phyloP scores from a whole-genome alignment of 2,888 invertebrate genomes.

The Eristalis tenax region DNA sequence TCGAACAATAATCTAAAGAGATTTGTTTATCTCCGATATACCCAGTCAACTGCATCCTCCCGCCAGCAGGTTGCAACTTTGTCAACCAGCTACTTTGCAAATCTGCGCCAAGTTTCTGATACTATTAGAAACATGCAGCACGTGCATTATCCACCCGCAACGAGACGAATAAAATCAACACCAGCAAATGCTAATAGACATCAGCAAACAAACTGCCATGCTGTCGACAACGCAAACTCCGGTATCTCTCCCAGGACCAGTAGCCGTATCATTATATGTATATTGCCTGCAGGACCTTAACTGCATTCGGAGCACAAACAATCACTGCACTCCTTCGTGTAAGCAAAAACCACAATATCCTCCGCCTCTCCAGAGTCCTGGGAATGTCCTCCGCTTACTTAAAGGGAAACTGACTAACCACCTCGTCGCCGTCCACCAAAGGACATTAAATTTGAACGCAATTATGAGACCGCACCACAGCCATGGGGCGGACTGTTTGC shows the following conservation, averaged over 20 bases:
- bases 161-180: slow-evolving; percentile 47
- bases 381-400: slow-evolving; percentile 45
- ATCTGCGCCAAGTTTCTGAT: background rate
- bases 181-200: slow-evolving; percentile 43
- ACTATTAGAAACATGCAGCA: background rate
- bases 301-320: slow-evolving; percentile 26
- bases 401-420: slow-evolving; percentile 40
- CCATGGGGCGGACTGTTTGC: slow-evolving; percentile 38
- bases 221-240: slow-evolving; percentile 37
- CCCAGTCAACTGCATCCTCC: background rate
- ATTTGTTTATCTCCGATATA: background rate
- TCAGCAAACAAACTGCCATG: slow-evolving; percentile 41
- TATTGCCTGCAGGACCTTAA: slow-evolving; percentile 17
- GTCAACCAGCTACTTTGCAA: background rate
- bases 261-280: slow-evolving; percentile 32
- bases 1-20: background rate
- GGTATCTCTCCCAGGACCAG: slow-evolving; percentile 38
- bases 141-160: background rate
- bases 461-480: slow-evolving; percentile 62
- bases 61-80: background rate
- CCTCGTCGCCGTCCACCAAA: slow-evolving; percentile 19
- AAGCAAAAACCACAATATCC: slow-evolving; percentile 43
- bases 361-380: slow-evolving; percentile 28
- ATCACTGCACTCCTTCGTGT: slow-evolving; percentile 23
- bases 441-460: slow-evolving; percentile 72